phyloP scores from a whole-genome alignment of 2,888 invertebrate genomes.

The Apeira syringaria region DNA sequence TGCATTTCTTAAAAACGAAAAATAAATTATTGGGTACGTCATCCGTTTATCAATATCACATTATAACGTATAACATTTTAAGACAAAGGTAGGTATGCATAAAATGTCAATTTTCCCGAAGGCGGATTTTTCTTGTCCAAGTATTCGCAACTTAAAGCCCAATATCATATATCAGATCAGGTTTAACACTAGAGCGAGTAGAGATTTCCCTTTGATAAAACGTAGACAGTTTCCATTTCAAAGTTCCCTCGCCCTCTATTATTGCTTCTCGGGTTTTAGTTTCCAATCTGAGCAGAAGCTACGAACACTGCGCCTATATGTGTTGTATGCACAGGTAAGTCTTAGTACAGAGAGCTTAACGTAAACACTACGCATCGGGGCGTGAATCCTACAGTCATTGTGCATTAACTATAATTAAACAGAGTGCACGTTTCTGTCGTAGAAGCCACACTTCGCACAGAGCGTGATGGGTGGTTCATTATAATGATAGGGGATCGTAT shows the following conservation, averaged over 20 bases:
- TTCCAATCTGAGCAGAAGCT: constrained; percentile 38
- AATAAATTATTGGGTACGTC: too few species aligned
- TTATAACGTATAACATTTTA: too few species aligned
- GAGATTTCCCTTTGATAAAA: constrained; percentile 42
- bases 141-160: constrained; percentile 44
- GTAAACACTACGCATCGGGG: constrained; percentile 32
- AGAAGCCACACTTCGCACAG: constrained; percentile 36
- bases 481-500: constrained; percentile 42
- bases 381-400: constrained; percentile 41
- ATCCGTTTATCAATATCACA: too few species aligned
- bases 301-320: constrained; percentile 15
- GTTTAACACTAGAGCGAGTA: constrained; percentile 51
- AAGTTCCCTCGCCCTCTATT: constrained; percentile 32
- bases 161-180: constrained; percentile 58
- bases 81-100: too few species aligned
- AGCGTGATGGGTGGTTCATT: constrained; percentile 36
- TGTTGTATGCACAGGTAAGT: constrained; percentile 5
- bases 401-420: constrained; percentile 57
- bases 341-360: constrained; percentile 29
- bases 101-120: too few species aligned
- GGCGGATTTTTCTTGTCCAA: not conserved
- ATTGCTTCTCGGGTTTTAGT: constrained; percentile 39
- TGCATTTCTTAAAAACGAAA: too few species aligned
- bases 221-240: constrained; percentile 33
- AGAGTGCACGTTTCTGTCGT: constrained; percentile 54